phyloP scores from a whole-genome alignment of 2,888 invertebrate genomes.

The Tortricodes alternella region DNA sequence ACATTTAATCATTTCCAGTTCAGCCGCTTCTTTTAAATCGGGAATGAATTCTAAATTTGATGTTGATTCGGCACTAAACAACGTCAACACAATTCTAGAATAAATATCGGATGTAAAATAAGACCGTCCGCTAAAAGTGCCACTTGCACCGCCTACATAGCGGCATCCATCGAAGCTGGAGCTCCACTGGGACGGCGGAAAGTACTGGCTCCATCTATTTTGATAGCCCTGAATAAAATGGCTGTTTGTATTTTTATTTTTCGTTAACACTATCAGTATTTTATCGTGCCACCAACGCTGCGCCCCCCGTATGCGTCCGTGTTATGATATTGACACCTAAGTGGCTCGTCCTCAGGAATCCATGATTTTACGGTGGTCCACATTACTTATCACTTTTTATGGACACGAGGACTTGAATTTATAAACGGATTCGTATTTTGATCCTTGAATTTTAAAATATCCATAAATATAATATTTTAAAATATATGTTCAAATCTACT shows the following conservation, averaged over 20 bases:
- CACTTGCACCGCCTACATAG: conserved; percentile 40
- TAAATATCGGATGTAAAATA: conserved; percentile 48
- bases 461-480: too few relatives aligned
- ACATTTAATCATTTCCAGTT: not conserved
- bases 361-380: conserved; percentile 58
- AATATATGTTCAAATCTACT: too few relatives aligned
- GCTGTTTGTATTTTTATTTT: conserved; percentile 45
- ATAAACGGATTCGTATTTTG: conserved; percentile 9
- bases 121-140: conserved; percentile 38
- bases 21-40: conserved; percentile 4
- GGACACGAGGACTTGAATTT: conserved; percentile 33
- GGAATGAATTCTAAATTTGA: conserved; percentile 29
- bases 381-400: conserved; percentile 64
- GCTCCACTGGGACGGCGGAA: not conserved
- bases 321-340: conserved; percentile 59
- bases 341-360: conserved; percentile 48
- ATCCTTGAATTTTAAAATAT: conserved; percentile 9
- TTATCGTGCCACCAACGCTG: conserved; percentile 60
- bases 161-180: conserved; percentile 34
- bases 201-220: conserved; percentile 12
- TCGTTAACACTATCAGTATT: conserved; percentile 48
- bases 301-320: conserved; percentile 41
- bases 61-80: conserved; percentile 36
- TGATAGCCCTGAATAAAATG: conserved; percentile 32
- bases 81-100: conserved; percentile 47